Evolutionary conservation across 2,888 invertebrate species (phyloP).

Genomic region (Rapana venosa): DNA sequence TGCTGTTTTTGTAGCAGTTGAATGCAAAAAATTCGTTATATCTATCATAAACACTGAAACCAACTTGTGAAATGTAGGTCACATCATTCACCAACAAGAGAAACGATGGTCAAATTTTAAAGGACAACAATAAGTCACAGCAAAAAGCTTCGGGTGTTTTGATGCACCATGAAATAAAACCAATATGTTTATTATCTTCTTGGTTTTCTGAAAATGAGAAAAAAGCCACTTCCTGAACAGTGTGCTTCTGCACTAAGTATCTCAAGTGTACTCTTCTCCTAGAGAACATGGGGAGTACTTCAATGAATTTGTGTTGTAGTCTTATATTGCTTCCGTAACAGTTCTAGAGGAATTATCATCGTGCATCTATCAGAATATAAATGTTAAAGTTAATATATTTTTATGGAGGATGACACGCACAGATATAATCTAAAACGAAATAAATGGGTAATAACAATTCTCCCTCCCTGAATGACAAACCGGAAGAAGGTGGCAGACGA

Average conservation of each 20-base stretch:
- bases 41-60: background rate
- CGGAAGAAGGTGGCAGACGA: slow-evolving; percentile 35
- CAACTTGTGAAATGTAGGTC: slow-evolving; percentile 9
- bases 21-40: background rate
- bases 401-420: too few species aligned
- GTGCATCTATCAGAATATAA: too few species aligned
- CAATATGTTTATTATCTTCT: background rate
- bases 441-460: background rate
- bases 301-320: background rate
- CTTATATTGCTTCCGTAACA: too few species aligned
- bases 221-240: slow-evolving; percentile 6
- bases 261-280: background rate
- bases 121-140: background rate
- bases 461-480: background rate
- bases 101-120: background rate
- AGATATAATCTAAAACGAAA: background rate
- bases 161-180: background rate
- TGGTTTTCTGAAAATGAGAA: background rate
- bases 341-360: too few species aligned
- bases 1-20: background rate
- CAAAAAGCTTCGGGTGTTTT: background rate
- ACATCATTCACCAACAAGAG: slow-evolving; percentile 1
- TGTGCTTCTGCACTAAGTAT: background rate
- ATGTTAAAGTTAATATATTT: too few species aligned
- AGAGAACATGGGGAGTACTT: background rate